Base-by-base conservation (phyloP, 2,113 vertebrate genomes). In the Oxyura jamaicensis region DNA sequence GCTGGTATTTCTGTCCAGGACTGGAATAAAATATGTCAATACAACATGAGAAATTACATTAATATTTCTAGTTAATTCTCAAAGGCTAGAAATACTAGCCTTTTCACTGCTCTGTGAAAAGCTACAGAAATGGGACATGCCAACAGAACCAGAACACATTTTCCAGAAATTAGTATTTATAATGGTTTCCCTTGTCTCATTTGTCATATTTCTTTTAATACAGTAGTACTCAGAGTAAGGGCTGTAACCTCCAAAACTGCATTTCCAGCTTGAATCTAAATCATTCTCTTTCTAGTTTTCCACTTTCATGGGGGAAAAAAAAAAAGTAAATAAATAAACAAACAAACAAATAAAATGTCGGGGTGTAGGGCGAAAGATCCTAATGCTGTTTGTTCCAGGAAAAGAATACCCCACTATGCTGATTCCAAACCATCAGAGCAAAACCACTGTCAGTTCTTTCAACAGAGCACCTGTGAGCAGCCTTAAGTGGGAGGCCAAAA, bases 281-380 rank as follows among this genome's bases (percentile, higher is more conserved):
- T 20, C 2, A 12, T 79, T 72, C 1, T 78, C 10, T 62, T 76
- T 58, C 59, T 55, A 68, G 6, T 55, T 68, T 91, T 82, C 31
- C 18, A 73, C 3, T 7, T 6, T 4, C 4, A 10, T 6, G 4
- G 1, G 1, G 1, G 20, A 41, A 62, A 8, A 62, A 44, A 29
- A 28, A 52, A 48, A 12, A 19, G n/a, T n/a, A n/a, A n/a, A n/a
- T n/a, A n/a, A n/a, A n/a, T n/a, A n/a, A n/a, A n/a, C n/a, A n/a
- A n/a, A 14, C 35, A 29, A 35, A 35, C 23, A 35, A 35, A n/a
- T 13, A 59, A 60, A 35, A 29, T 14, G 12, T 4, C 36, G 8
- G 11, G 7, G 17, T 28, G 39, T 41, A 36, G 13, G 18, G 17
- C 13, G 3, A 56, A 35, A 52, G 3, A 6, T 56, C 11, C 22